Conservation (phyloP, 2,113 vertebrate genomes). For the Lasiurus cinereus region DNA sequence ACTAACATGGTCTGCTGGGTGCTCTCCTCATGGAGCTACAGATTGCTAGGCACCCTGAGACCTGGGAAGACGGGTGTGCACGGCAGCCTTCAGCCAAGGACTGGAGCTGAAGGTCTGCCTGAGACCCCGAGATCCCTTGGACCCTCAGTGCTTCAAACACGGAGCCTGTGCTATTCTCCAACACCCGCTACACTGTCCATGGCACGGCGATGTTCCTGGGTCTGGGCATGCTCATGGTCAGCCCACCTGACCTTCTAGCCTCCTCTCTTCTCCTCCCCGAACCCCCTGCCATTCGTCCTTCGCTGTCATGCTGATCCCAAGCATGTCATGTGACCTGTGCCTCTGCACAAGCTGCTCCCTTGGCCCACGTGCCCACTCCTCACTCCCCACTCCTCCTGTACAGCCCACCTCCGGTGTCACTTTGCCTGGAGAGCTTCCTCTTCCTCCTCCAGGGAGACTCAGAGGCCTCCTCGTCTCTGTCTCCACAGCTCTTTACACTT, state of each 20-base stretch:
- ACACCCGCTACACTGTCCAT: background rate
- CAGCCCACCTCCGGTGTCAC: background rate
- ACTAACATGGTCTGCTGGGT: background rate
- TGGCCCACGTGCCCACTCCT: conserved; percentile 71
- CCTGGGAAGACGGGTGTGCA: background rate
- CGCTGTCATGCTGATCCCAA: background rate
- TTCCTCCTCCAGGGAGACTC: conserved; percentile 12
- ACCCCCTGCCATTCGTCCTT: background rate
- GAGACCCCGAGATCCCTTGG: background rate
- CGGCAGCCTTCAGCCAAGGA: background rate
- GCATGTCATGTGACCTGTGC: rapidly evolving
- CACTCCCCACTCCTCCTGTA: background rate
- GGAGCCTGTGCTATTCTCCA: background rate
- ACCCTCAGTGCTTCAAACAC: background rate
- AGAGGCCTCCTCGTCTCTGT: background rate
- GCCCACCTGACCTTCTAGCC: background rate
- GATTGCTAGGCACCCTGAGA: background rate
- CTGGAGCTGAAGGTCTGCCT: background rate
- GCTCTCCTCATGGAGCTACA: background rate
- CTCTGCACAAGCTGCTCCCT: background rate
- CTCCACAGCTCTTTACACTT: background rate
- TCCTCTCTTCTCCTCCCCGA: background rate
- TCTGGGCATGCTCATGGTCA: background rate
- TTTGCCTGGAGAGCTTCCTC: background rate
- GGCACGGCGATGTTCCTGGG: background rate